Percentiles rank a stretch among this genome's conserved stretches.
phyloP scores from a whole-genome alignment of 2,797 vertebrate species.

The Echiichthys vipera region DNA sequence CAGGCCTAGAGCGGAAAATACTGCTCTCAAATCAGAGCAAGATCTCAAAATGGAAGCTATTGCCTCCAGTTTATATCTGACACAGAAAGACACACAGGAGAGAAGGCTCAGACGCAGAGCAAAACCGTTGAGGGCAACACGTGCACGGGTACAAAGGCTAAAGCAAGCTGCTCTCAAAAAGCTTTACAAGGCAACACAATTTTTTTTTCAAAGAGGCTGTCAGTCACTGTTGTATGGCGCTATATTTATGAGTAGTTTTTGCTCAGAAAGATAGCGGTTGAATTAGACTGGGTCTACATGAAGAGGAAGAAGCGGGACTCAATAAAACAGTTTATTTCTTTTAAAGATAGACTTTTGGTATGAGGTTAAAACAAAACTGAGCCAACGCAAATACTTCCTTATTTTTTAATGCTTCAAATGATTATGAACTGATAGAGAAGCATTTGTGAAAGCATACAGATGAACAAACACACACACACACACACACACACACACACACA shows the following conservation, averaged over 20 bases:
- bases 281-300: not conserved
- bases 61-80: constrained; percentile 55
- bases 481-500: not conserved
- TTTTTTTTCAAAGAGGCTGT: constrained; percentile 37
- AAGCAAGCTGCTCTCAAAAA: constrained; percentile 29
- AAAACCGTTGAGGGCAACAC: constrained; percentile 30
- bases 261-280: constrained; percentile 4
- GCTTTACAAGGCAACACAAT: constrained; percentile 42
- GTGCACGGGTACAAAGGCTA: constrained; percentile 30
- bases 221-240: constrained; percentile 37
- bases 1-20: not conserved
- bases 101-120: constrained; percentile 13
- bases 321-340: constrained; percentile 1
- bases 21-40: constrained; percentile 29
- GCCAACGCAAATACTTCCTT: not conserved
- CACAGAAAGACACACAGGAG: constrained; percentile 17
- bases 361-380: constrained; percentile 15
- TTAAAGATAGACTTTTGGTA: not conserved
- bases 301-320: constrained; percentile 19
- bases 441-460: not conserved
- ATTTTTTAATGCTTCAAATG: not conserved
- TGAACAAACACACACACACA: not conserved
- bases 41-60: constrained; percentile 51
- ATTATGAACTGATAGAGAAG: not conserved
- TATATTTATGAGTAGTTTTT: constrained; percentile 31